Evolutionary conservation across 2,888 invertebrate genomes (phyloP), one percentile per base, ranked within the genome.

Genomic region (Linyphia triangularis): DNA sequence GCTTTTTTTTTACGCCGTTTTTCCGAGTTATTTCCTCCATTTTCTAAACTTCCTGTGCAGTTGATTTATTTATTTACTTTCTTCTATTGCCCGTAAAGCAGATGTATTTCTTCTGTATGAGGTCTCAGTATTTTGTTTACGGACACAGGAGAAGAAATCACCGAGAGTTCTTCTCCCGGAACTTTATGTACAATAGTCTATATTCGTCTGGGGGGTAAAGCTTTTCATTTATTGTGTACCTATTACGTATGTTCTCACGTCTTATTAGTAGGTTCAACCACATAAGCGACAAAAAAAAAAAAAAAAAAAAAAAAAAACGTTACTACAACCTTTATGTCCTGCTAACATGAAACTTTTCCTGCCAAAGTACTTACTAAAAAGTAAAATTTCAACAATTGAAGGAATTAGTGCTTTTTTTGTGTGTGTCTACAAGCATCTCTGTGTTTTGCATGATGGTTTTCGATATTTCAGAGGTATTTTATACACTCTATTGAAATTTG

Each of bases 101-200:
- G 67, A 84, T 77, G 84, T 67, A 73, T 75, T 65, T 73, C 37
- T 77, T 59, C 24, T 33, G n/a, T 24, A 57, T 59, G 84, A 67
- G n/a, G 83, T 24, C 69, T 19, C 51, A 57, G 13, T 24, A 26
- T 59, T 82, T 82, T 82, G 82, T 73, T 82, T 82, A 82, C 72
- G 7, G 57, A n/a, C 5, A 33, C 33, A 9, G 33, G 33, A 9
- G 33, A 9, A 51, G 33, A 67, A 33, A 33, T 67, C 67, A n/a
- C n/a, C 51, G 51, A n/a, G 51, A 51, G 13, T 67, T 33, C 63
- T 63, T n/a, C n/a, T 51, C 51, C 67, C 67, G 67, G 67, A 67
- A 67, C 51, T 51, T 51, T 51, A 51, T 51, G 13, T 51, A 51
- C 51, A 51, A 51, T 13, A 1, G 51, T 51, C n/a, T 51, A 16